Conservation (phyloP, 2,888 invertebrate species). For the Heteromurus nitidus region DNA sequence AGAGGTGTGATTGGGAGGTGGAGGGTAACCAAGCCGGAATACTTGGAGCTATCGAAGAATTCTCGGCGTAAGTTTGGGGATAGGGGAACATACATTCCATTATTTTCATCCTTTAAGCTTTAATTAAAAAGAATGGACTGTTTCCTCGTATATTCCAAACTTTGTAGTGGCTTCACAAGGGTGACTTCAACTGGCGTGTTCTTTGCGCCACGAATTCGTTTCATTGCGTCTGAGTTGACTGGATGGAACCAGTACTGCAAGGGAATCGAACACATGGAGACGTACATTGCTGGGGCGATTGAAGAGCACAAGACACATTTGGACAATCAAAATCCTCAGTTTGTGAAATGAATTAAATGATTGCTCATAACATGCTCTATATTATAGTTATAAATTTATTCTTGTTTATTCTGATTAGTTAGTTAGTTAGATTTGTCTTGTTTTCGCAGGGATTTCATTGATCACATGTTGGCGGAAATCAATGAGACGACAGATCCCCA, state of each 20-base stretch:
- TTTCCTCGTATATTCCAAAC: neutral
- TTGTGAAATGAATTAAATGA: too few species aligned
- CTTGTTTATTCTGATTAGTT: too few species aligned
- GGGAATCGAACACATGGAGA: neutral
- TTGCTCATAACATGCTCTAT: too few species aligned
- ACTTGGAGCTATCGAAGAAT: neutral
- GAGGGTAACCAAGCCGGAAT: neutral
- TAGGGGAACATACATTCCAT: neutral
- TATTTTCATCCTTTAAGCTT: neutral
- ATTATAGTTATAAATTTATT: too few species aligned
- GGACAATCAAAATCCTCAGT: neutral
- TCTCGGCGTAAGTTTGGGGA: neutral
- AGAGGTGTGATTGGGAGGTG: neutral
- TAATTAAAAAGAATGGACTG: too few species aligned
- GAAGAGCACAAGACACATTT: slow-evolving; percentile 5
- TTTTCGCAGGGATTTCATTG: slow-evolving; percentile 42
- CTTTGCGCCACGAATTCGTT: neutral
- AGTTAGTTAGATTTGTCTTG: neutral
- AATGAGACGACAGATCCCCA: slow-evolving; percentile 45
- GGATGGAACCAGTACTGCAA: slow-evolving; percentile 14
- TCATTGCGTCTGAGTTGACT: slow-evolving; percentile 11
- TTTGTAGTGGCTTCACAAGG: neutral
- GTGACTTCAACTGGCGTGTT: neutral
- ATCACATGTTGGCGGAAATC: slow-evolving; percentile 59
- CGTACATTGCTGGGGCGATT: neutral